Evolutionary conservation across 2,113 vertebrate species (phyloP).

Genomic region (Pungitius pungitius): DNA sequence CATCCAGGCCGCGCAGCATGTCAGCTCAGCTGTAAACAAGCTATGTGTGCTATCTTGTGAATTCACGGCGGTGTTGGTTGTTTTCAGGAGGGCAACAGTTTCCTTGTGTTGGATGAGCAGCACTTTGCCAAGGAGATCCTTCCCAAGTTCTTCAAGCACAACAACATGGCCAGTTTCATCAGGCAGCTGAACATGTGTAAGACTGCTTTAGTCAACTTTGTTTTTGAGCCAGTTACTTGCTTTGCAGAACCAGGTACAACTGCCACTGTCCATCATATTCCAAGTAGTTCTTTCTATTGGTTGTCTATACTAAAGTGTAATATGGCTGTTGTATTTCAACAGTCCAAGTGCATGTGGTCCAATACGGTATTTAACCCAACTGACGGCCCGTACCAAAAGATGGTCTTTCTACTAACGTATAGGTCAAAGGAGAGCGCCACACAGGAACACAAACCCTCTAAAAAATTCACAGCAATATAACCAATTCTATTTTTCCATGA

Average conservation of each 20-base stretch:
- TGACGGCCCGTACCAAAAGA: background rate
- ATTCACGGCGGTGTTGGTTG: background rate
- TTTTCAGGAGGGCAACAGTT: slow-evolving; percentile 93
- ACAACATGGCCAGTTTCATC: slow-evolving; percentile 99
- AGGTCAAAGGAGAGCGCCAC: background rate
- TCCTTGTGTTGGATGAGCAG: slow-evolving; percentile 94
- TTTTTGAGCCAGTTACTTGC: no score
- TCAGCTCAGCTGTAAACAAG: no score
- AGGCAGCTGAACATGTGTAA: slow-evolving; percentile 98
- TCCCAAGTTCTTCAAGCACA: slow-evolving; percentile 98
- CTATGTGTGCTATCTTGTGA: background rate
- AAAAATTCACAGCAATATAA: background rate
- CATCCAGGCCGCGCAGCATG: no score
- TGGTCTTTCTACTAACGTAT: background rate
- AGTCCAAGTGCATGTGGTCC: background rate
- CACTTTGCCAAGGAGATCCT: slow-evolving; percentile 96
- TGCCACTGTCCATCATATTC: no score
- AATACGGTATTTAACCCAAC: background rate
- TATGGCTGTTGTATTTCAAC: background rate
- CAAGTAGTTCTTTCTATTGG: background rate
- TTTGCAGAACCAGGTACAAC: background rate
- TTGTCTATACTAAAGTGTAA: no score
- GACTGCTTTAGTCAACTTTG: slow-evolving; percentile 45
- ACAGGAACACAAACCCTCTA: no score
- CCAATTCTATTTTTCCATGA: no score